Evolutionary conservation across 2,113 vertebrate genomes (phyloP), one percentile per base, ranked within the genome.

Genomic region (Atlantisia rogersi): DNA sequence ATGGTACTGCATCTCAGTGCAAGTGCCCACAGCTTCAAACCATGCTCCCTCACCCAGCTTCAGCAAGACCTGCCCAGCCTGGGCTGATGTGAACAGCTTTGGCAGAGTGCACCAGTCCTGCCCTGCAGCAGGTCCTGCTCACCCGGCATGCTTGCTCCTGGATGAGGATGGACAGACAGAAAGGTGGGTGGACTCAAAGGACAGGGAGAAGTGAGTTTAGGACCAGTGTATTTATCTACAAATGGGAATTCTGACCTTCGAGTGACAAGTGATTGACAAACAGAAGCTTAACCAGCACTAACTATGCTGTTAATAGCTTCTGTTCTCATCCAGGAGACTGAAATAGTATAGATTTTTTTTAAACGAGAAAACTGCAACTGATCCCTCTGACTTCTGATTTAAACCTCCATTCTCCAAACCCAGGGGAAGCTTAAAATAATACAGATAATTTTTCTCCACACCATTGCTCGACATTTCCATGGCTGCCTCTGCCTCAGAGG

Each of bases 141-240:
- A 1, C 10, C 37, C 35, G 4, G 2, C 40, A 56, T 0, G 0
- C 15, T 24, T 35, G 29, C 29, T 67, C 56, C 56, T 58, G 48
- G 28, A 44, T 0, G 2, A 68, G 65, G 42, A 88, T 32, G 16
- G 53, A 56, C 29, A 78, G 56, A 58, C 28, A 46, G 56, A 79
- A 85, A 24, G 7, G 50, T 17, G 25, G 18, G 7, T 77, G 40
- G 40, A 52, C 42, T n/a, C 52, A 80, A 80, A 74, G 35, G 6
- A 58, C 20, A 74, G 44, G 42, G 21, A 50, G 67, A 94, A 60
- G 7, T 16, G 37, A 82, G 59, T 65, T 86, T 67, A 84, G 20
- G 32, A 90, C 5, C 13, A 58, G 19, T 22, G 22, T 10, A 74
- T 63, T 82, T 82, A 81, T 67, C 56, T 90, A 77, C 29, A 92